phyloP scores from a whole-genome alignment of 2,797 vertebrate genomes.

The Carduelis carduelis region DNA sequence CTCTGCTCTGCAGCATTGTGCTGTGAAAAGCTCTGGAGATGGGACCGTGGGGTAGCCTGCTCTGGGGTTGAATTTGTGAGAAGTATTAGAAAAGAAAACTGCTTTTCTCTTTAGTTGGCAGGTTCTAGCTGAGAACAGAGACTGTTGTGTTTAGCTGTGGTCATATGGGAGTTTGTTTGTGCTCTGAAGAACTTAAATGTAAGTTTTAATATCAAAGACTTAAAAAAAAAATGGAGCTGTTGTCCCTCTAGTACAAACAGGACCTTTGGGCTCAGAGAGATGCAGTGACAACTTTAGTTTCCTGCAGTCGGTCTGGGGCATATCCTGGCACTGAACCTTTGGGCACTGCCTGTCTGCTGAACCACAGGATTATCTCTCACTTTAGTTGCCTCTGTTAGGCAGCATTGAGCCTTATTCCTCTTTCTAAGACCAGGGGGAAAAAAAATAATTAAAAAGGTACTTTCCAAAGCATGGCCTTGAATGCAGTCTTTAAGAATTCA shows the following conservation, averaged over 20 bases:
- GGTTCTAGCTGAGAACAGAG: not conserved
- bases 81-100: not conserved
- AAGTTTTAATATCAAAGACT: not conserved
- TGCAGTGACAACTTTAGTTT: not conserved
- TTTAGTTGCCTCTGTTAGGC: not conserved
- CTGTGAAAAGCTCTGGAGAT: not conserved
- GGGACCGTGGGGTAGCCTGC: not conserved
- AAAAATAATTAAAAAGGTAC: not conserved
- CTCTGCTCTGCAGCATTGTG: not conserved
- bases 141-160: not conserved
- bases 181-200: not conserved
- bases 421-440: not conserved
- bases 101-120: not conserved
- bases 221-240: not conserved
- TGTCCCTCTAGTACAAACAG: not conserved
- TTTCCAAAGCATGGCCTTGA: not conserved
- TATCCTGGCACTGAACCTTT: not conserved
- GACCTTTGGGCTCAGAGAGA: not conserved
- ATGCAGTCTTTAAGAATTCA: not conserved
- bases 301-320: not conserved
- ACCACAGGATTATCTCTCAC: not conserved
- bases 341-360: not conserved
- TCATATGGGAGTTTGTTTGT: not conserved
- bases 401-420: not conserved
- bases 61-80: not conserved